phyloP scores from a whole-genome alignment of 2,797 vertebrate species.

The Oreortyx pictus region DNA sequence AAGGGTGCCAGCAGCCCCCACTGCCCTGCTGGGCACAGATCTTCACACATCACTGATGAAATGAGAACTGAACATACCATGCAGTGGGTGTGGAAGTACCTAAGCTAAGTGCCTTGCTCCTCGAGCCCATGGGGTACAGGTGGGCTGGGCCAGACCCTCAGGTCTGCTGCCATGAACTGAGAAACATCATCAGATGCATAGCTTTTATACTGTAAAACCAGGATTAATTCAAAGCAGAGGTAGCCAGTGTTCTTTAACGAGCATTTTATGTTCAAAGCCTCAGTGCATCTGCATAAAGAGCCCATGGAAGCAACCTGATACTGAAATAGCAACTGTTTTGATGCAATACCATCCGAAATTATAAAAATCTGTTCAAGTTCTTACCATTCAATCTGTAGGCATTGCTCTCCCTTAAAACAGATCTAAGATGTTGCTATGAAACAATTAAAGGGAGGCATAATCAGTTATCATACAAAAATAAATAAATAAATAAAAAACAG shows the following conservation, averaged over 20 bases:
- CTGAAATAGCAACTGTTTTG: conserved; percentile 55
- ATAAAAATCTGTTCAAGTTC: conserved; percentile 26
- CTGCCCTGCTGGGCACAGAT: neutral
- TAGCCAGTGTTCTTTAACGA: conserved; percentile 34
- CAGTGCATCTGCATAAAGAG: conserved; percentile 14
- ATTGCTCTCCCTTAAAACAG: conserved; percentile 27
- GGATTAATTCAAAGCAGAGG: conserved; percentile 51
- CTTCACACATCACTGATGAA: neutral
- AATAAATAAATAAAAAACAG: neutral
- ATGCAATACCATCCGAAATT: conserved; percentile 11
- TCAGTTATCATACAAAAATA: conserved; percentile 44
- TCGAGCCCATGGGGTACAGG: neutral
- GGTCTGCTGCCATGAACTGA: neutral
- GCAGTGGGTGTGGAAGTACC: neutral
- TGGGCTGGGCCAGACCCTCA: neutral
- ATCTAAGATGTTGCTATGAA: conserved; percentile 4
- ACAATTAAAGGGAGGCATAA: neutral
- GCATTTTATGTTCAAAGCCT: conserved; percentile 33
- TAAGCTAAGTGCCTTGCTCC: neutral
- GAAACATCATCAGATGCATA: neutral
- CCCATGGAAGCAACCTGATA: conserved; percentile 42
- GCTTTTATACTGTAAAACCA: conserved; percentile 23
- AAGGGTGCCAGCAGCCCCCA: neutral
- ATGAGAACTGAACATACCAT: neutral
- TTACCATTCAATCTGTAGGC: conserved; percentile 7